Conservation (phyloP, 2,113 vertebrate species). For the Podiceps cristatus region DNA sequence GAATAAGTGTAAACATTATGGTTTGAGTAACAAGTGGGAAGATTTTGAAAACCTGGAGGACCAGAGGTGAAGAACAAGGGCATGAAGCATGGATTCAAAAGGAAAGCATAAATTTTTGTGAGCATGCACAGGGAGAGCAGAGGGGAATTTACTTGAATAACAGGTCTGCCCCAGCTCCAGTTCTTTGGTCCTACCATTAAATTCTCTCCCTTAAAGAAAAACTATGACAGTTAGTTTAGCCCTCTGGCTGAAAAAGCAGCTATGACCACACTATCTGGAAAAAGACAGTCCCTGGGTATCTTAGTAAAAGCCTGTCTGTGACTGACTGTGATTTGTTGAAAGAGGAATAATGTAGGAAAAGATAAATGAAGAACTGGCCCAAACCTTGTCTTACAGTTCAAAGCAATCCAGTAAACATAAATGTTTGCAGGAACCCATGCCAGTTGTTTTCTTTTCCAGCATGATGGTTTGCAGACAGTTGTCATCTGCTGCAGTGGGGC, state of each 20-base stretch:
- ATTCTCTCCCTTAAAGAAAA: not conserved
- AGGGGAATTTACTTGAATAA: not conserved
- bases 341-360: not conserved
- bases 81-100: not conserved
- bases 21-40: not conserved
- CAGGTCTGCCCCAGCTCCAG: not conserved
- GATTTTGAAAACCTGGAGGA: not conserved
- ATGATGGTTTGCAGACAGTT: not conserved
- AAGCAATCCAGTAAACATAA: not conserved
- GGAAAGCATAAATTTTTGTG: not conserved
- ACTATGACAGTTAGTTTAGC: not conserved
- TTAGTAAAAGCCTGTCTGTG: not conserved
- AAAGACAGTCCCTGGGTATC: not conserved
- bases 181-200: not conserved
- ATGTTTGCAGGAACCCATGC: not conserved
- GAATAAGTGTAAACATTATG: not conserved
- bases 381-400: not conserved
- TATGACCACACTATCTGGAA: not conserved
- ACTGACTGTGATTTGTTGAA: not conserved
- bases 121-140: not conserved
- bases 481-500: not conserved
- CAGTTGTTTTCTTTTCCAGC: not conserved
- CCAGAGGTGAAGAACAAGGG: not conserved
- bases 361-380: not conserved
- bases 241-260: not conserved